Base-by-base conservation (phyloP, 1,140 invertebrate genomes). In the Andrena cerasifolii region DNA sequence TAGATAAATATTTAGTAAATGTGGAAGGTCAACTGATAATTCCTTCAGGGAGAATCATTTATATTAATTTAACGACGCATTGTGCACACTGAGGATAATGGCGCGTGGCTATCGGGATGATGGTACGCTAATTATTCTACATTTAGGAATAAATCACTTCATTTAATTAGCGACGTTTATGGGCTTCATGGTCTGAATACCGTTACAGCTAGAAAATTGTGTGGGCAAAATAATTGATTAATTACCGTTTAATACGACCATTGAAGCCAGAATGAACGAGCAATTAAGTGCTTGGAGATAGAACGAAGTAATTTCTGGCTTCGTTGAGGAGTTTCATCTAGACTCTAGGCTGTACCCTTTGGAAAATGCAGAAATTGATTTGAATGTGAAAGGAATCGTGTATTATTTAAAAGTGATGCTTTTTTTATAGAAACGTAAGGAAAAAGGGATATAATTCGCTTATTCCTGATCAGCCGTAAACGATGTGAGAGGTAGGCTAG, bases 401-500 rank as follows among this genome's bases (percentile, higher is more conserved):
- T 5, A 21, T 21, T n/a, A 24, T 4, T 6, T 2, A n/a, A 24
- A 51, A 51, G 24, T 51, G 10, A 24, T 36, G 24, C 14, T 62
- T 26, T 26, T 26, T 31, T 12, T 7, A 12, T 0, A 28, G 28
- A 61, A 72, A 36, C 49, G 21, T 4, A 6, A 61, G 14, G 21
- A n/a, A 49, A 24, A 8, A 7, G 5, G 56, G 24, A 66, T 66
- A 56, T 56, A 45, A 49, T 6, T 47, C 36, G n/a, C 12, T 40
- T n/a, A 21, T 2, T 21, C 18, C 18, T 4, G 21, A 16, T 45
- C 40, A 70, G 26, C 16, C n/a, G n/a, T 10, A 18, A n/a, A 1
- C 18, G 43, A 82, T 67, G 84, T 83, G 77, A 86, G 80, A 80
- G 84, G 82, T 31, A n/a, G n/a, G 28, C 40, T 65, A n/a, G 24